Conservation (phyloP, 2,888 invertebrate genomes). For the Noctua comes region DNA sequence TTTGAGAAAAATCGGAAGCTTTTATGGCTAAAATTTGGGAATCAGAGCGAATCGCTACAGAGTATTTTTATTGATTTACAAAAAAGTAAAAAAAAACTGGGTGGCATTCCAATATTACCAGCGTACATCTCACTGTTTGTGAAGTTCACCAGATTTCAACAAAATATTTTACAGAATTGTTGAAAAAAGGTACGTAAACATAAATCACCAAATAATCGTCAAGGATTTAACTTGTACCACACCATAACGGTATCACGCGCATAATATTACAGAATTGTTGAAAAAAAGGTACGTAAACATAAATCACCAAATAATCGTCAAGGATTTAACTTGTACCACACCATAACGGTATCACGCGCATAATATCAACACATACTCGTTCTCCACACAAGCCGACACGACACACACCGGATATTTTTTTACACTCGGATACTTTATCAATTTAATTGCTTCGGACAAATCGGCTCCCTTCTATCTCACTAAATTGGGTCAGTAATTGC, state of each 20-base stretch:
- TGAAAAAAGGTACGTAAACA: too few relatives aligned
- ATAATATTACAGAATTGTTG: conserved; percentile 61
- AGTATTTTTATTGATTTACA: not conserved
- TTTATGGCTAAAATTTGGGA: not conserved
- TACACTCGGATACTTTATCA: conserved; percentile 43
- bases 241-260: conserved; percentile 76
- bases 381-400: conserved; percentile 71
- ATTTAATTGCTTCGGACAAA: conserved; percentile 63
- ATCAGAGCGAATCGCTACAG: not conserved
- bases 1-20: conserved; percentile 18
- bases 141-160: not conserved
- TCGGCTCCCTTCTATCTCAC: conserved; percentile 44
- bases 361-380: conserved; percentile 66
- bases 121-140: not conserved
- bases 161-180: not conserved
- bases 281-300: too few relatives aligned
- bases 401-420: conserved; percentile 72
- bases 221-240: conserved; percentile 65
- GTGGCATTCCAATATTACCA: not conserved
- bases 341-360: conserved; percentile 76
- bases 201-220: not conserved
- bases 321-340: conserved; percentile 66
- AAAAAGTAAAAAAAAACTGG: not conserved
- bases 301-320: not conserved
- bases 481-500: conserved; percentile 44